A percentile compares a stretch with the other conserved stretches of the same genome.
phyloP scores from a whole-genome alignment of 2,797 vertebrate species.

The Menidia menidia region DNA sequence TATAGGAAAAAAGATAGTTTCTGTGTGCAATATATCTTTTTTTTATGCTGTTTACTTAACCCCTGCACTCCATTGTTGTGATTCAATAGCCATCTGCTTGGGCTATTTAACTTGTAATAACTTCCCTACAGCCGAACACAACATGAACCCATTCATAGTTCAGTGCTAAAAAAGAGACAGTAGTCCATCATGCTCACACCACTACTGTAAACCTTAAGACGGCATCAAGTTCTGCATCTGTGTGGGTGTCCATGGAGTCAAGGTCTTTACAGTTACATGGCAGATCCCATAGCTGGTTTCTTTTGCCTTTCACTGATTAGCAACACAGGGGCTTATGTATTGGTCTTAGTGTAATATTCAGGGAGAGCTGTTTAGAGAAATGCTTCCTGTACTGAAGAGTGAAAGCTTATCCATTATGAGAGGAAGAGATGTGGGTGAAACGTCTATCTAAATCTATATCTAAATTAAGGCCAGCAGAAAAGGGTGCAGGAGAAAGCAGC shows the following conservation, averaged over 20 bases:
- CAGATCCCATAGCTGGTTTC: background rate
- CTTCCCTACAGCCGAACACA: background rate
- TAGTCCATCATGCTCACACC: background rate
- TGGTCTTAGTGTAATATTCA: constrained; percentile 21
- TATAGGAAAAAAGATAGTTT: background rate
- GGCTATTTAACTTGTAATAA: no score
- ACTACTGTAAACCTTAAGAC: background rate
- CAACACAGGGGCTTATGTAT: constrained; percentile 4
- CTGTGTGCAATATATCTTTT: background rate
- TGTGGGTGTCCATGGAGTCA: no score
- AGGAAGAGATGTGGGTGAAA: constrained; percentile 14
- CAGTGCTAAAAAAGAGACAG: background rate
- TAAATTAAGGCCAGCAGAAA: constrained; percentile 6
- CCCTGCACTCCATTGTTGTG: no score
- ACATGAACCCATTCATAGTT: background rate
- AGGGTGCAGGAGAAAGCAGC: background rate
- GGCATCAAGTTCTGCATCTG: background rate
- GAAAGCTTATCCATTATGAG: constrained; percentile 46
- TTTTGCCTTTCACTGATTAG: background rate
- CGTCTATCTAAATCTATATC: constrained; percentile 1
- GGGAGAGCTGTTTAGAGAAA: constrained; percentile 44
- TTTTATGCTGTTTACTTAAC: no score
- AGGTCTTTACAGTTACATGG: background rate
- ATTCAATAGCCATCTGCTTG: no score
- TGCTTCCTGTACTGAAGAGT: constrained; percentile 53